Conservation (phyloP, 2,888 invertebrate species). For the Chaitophorus viminalis region DNA sequence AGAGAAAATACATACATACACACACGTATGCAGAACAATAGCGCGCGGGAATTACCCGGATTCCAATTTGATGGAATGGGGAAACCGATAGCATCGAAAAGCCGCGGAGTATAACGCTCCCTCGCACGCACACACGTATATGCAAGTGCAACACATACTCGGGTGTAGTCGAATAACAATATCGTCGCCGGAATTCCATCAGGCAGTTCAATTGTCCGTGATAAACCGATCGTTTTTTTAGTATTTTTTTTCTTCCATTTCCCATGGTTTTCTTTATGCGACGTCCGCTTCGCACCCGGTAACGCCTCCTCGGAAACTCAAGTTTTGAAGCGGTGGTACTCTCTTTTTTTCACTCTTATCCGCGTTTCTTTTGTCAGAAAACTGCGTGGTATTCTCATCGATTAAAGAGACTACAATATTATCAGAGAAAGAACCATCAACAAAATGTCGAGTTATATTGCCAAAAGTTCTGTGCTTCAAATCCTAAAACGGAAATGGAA, state of each 20-base stretch:
- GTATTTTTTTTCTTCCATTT: slow-evolving; percentile 42
- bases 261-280: slow-evolving; percentile 33
- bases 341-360: neutral
- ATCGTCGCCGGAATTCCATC: slow-evolving; percentile 63
- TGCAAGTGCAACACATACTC: slow-evolving; percentile 4
- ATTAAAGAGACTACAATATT: neutral
- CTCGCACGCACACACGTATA: neutral
- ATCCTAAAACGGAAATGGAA: neutral
- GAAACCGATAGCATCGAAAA: slow-evolving; percentile 62
- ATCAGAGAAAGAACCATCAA: neutral
- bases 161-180: slow-evolving; percentile 47
- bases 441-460: neutral
- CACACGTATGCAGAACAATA: slow-evolving; percentile 40
- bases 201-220: slow-evolving; percentile 64
- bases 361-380: neutral
- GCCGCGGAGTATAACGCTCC: slow-evolving; percentile 50
- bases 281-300: neutral
- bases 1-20: neutral
- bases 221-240: slow-evolving; percentile 64
- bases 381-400: slow-evolving; percentile 31
- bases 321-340: neutral
- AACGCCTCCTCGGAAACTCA: neutral
- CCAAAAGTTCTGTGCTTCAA: neutral
- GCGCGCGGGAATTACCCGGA: slow-evolving; percentile 62
- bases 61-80: slow-evolving; percentile 63